These are phyloP conservation scores for Alouatta palliata DNA, from an alignment of 2,113 vertebrate species.

Conservation along the genomic window DNA sequence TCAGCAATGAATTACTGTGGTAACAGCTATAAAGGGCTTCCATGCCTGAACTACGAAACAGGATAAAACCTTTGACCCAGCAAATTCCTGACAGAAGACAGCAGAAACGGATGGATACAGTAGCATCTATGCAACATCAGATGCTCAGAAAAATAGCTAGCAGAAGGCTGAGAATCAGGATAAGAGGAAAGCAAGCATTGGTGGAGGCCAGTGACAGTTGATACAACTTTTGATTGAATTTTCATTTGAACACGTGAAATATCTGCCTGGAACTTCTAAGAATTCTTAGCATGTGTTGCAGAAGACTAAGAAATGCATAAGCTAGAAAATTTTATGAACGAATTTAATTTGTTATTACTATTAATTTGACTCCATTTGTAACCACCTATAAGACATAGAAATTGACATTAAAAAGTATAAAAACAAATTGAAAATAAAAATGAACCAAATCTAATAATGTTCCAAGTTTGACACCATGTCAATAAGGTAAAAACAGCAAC, in stretches of 20 bases:
- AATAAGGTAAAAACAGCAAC: neutral
- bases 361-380: neutral
- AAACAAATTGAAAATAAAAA: neutral
- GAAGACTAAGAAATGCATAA: neutral
- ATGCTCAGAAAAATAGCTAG: neutral
- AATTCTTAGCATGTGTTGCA: neutral
- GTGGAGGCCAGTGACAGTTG: neutral
- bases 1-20: neutral
- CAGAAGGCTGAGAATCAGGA: neutral
- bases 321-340: neutral
- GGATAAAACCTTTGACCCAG: neutral
- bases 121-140: neutral
- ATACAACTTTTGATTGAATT: neutral
- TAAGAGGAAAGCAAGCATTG: neutral
- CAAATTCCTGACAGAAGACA: accelerated
- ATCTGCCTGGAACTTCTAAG: neutral
- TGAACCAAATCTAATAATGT: neutral
- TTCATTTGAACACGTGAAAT: neutral
- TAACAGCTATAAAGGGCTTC: neutral
- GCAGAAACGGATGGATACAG: neutral
- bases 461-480: neutral
- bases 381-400: neutral
- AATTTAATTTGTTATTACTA: neutral
- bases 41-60: neutral
- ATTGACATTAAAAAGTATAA: neutral